Base-by-base conservation (phyloP, 2,797 vertebrate species). In the Prunella strophiata region DNA sequence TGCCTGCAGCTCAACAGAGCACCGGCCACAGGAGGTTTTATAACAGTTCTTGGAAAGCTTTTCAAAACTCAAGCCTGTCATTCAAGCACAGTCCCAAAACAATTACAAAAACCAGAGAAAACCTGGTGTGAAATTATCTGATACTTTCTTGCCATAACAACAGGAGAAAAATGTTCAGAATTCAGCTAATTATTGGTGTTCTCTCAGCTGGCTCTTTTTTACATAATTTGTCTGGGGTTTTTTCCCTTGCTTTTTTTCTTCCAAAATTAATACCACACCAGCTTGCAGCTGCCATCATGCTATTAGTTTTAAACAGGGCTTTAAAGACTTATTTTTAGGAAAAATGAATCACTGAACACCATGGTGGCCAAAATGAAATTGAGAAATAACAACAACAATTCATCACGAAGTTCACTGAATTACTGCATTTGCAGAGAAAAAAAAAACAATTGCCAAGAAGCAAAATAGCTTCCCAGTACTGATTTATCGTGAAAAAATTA, bases 321-420 rank as follows among this genome's bases (percentile, higher is more conserved):
- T 94, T 88, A 85, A 88, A 87, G 72, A 65, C 40, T 86, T 93
- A 94, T 93, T 95, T 92, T 95, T 95, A 95, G 93, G 65, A 77
- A 77, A 87, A 87, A 91, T 91, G 43, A 92, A 85, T 95, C 95
- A 85, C 55, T 1, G 6, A 95, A 87, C 84, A 84, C 79, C 66
- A 83, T 0, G 0, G 47, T 68, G 77, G 78, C 92, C 83, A 92
- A 85, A 75, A 79, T 50, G 75, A 90, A 85, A 93, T 88, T 88
- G 77, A 90, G 91, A 89, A 94, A 83, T 93, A 89, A 75, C 55
- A 91, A 75, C 78, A 85, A 70, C 76, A 59, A 94, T 91, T 87
- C 67, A 76, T 93, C 67, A 32, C 0, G 0, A 62, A 91, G 50
- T 84, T 88, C 70, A 86, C 19, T 91, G 86, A 89, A 68, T 88